Conservation (phyloP, 2,888 invertebrate genomes). For the Lycaena phlaeas region DNA sequence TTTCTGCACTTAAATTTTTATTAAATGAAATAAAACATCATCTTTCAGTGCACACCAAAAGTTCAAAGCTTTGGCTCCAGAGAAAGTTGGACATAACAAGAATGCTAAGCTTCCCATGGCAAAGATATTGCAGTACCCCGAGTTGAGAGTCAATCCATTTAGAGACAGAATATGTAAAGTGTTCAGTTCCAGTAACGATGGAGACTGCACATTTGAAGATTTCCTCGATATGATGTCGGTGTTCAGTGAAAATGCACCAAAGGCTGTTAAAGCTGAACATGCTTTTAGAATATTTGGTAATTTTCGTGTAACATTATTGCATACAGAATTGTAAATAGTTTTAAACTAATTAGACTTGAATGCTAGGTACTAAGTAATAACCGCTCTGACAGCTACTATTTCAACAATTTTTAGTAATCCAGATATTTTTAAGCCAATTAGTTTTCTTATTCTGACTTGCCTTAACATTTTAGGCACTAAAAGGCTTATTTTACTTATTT, state of each 20-base stretch:
- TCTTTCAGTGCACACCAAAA: slow-evolving; percentile 88
- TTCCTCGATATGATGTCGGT: slow-evolving; percentile 98
- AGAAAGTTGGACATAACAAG: slow-evolving; percentile 90
- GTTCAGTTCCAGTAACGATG: slow-evolving; percentile 90
- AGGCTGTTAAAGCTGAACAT: slow-evolving; percentile 94
- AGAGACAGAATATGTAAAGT: slow-evolving; percentile 92
- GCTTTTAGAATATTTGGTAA: slow-evolving; percentile 96
- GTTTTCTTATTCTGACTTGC: too few species aligned
- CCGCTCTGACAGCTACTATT: too few species aligned
- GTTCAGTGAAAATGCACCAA: slow-evolving; percentile 91
- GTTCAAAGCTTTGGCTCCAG: slow-evolving; percentile 90
- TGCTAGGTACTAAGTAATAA: too few species aligned
- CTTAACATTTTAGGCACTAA: too few species aligned
- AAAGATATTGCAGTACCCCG: slow-evolving; percentile 89
- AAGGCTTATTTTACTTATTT: too few species aligned
- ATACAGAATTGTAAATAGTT: background rate
- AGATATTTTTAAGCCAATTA: too few species aligned
- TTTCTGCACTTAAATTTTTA: too few species aligned
- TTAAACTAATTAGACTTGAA: too few species aligned
- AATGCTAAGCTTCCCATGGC: slow-evolving; percentile 89
- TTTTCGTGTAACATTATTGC: slow-evolving; percentile 15
- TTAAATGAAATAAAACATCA: too few species aligned
- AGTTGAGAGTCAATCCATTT: slow-evolving; percentile 92
- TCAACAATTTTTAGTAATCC: too few species aligned
- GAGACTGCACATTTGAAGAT: slow-evolving; percentile 95